phyloP scores from a whole-genome alignment of 2,797 vertebrate genomes.

The Hippoglossus hippoglossus region DNA sequence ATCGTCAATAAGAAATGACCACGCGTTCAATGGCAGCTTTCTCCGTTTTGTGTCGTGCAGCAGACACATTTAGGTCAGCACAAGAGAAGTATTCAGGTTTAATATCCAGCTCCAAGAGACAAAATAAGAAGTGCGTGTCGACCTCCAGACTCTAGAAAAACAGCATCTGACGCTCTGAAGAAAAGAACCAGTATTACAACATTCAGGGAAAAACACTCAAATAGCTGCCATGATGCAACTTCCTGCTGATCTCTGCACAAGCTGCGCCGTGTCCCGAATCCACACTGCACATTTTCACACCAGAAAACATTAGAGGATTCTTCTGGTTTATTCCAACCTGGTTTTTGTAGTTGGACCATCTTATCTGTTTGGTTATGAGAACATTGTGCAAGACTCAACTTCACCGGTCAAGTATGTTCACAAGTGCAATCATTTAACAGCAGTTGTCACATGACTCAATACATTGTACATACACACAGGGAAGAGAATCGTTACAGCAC shows the following conservation, averaged over 20 bases:
- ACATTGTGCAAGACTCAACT: no score
- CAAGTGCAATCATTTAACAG: no score
- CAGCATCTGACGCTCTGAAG: constrained; percentile 4
- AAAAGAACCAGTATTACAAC: constrained; percentile 40
- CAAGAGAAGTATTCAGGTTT: no score
- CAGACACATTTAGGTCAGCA: no score
- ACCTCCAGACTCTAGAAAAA: constrained; percentile 17
- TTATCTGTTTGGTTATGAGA: no score
- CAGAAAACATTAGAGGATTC: neutral
- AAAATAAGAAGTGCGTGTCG: neutral
- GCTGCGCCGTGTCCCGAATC: constrained; percentile 22
- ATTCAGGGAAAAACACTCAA: constrained; percentile 47
- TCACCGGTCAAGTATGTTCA: no score
- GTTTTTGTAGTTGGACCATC: no score
- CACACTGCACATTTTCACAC: neutral
- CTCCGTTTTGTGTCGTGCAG: neutral
- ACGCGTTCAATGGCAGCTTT: no score
- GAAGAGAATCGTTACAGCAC: no score
- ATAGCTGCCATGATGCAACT: constrained; percentile 49
- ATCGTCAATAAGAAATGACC: no score
- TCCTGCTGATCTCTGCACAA: constrained; percentile 52
- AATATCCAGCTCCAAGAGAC: neutral
- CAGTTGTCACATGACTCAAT: no score
- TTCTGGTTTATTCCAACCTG: neutral
- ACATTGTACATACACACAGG: no score